A percentile compares a stretch with the other conserved stretches of the same genome.
Evolutionary conservation across 2,888 invertebrate species (phyloP).

Genomic region (Noctua comes): DNA sequence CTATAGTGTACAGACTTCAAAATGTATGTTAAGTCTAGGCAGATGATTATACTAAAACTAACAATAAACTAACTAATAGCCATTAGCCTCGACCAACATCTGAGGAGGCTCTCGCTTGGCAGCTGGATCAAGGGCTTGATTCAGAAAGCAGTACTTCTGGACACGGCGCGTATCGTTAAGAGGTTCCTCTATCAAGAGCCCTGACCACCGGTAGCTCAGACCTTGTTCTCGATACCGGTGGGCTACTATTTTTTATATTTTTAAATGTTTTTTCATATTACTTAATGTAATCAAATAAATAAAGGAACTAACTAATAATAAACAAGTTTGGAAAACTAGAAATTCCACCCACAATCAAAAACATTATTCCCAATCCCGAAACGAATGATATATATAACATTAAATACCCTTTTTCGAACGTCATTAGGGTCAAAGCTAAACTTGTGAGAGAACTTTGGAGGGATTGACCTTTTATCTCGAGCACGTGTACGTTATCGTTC

Average conservation of each 20-base stretch:
- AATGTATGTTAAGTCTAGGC: background rate
- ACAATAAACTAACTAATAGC: no score
- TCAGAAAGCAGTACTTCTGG: no score
- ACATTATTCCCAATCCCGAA: background rate
- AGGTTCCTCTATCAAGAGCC: no score
- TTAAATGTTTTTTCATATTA: no score
- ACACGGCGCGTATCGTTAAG: no score
- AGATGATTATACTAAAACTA: background rate
- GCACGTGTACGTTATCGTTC: constrained; percentile 47
- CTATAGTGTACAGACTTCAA: background rate
- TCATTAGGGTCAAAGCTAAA: constrained; percentile 36
- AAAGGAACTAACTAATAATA: background rate
- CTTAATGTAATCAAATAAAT: no score
- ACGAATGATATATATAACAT: constrained; percentile 21
- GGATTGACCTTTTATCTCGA: constrained; percentile 52
- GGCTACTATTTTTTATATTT: no score
- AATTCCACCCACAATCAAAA: constrained; percentile 1
- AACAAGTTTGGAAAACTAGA: background rate
- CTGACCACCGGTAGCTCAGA: no score
- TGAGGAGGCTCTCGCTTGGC: no score
- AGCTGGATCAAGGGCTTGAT: no score
- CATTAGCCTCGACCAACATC: no score
- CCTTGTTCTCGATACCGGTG: no score
- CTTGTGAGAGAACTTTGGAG: constrained; percentile 31
- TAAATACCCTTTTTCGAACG: constrained; percentile 22